A percentile compares a stretch with the other conserved stretches of the same genome.
phyloP scores from a whole-genome alignment of 2,113 vertebrate species.

The Capreolus pygargus region DNA sequence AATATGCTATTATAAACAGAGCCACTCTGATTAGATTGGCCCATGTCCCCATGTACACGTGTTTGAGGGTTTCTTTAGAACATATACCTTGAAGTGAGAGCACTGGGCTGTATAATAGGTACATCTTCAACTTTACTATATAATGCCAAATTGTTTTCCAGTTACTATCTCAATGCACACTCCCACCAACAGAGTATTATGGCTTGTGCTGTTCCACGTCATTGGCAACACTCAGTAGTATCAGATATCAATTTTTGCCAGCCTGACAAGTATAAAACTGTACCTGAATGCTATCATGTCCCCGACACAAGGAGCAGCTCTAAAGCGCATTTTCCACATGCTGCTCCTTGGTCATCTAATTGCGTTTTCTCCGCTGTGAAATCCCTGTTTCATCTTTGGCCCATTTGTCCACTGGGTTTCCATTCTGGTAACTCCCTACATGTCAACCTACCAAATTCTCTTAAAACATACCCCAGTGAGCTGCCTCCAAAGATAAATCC shows the following conservation, averaged over 20 bases:
- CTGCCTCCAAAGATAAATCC: neutral
- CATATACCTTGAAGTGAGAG: neutral
- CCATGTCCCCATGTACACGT: neutral
- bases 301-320: neutral
- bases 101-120: neutral
- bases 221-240: neutral
- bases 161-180: neutral
- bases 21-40: neutral
- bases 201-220: neutral
- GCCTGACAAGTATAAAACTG: neutral
- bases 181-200: neutral
- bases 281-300: neutral
- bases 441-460: neutral
- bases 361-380: neutral
- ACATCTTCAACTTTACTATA: neutral
- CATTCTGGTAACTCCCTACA: neutral
- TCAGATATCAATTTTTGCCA: neutral
- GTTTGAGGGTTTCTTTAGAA: neutral
- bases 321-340: neutral
- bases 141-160: neutral
- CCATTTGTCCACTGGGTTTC: neutral
- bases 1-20: neutral
- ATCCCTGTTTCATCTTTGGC: neutral
- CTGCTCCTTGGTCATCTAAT: neutral
- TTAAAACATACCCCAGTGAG: neutral